Base-by-base conservation (phyloP, 2,888 invertebrate species). In the Geotrupes spiniger region DNA sequence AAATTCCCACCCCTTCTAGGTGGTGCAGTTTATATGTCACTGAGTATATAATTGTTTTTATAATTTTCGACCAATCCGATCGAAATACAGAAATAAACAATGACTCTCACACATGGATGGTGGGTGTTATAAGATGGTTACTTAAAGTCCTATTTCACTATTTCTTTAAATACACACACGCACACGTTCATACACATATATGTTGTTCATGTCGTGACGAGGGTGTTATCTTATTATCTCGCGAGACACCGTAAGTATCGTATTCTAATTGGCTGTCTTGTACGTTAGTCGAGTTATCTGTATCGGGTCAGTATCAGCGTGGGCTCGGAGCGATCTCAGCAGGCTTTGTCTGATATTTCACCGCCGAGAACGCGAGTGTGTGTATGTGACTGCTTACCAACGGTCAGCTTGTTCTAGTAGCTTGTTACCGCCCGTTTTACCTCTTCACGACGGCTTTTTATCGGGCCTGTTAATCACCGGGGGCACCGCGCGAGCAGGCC, bases 211-310 rank as follows among this genome's bases (percentile, higher is more conserved):
- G 21, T 25, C 25, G 42, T 46, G 46, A 46, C 33, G 48, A 46
- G 40, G 38, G 39, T 46, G 57, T 59, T 60, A 60, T 58, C 58
- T 56, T 43, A 53, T 56, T 56, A 60, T 60, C 57, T 55, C 50
- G 25, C 53, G 42, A 51, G 52, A 53, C 58, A 53, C 52, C 44
- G 54, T 54, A 55, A 54, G 54, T 55, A 59, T 56, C 54, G 59
- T 56, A 61, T 60, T 60, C 63, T 62, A 64, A 64, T 64, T 63
- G 60, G 58, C 50, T 52, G 52, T 50, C 52, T 56, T 51, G 51
- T 54, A 47, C 37, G n/a, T 10, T 42, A 43, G 33, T 16, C 47
- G 41, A 45, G 46, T 43, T 47, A 49, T 49, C 45, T 43, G 39
- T 39, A 49, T 44, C 45, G 39, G 36, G 10, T 16, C 21, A 11